phyloP scores from a whole-genome alignment of 1,140 invertebrate species.

The Pseudomyrmex flavicornis region DNA sequence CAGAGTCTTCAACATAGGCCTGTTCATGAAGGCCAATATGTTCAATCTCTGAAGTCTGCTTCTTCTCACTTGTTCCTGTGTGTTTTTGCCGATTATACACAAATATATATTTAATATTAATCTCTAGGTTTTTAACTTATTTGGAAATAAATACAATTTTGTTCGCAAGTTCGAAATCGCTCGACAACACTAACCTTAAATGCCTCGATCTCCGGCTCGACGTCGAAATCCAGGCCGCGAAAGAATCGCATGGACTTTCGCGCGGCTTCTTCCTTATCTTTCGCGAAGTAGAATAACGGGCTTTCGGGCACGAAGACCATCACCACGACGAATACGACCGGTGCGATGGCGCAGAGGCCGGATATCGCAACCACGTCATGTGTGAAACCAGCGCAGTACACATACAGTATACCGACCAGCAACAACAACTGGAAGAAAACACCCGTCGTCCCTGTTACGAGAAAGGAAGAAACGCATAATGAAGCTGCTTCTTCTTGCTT shows the following conservation, averaged over 20 bases:
- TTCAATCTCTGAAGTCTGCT: background rate
- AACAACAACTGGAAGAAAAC: constrained; percentile 85
- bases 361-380: constrained; percentile 66
- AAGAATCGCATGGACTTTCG: constrained; percentile 83
- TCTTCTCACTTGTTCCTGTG: constrained; percentile 45
- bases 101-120: background rate
- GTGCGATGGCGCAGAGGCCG: constrained; percentile 65
- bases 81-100: constrained; percentile 24
- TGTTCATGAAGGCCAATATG: constrained; percentile 53
- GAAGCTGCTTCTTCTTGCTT: constrained; percentile 33
- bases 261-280: constrained; percentile 81
- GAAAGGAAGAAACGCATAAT: constrained; percentile 51
- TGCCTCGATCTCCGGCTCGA: constrained; percentile 81
- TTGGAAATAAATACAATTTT: no score
- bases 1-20: constrained; percentile 65
- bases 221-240: constrained; percentile 84
- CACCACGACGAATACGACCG: constrained; percentile 79
- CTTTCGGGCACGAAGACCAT: constrained; percentile 85
- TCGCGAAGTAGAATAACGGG: constrained; percentile 73
- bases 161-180: no score
- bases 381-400: constrained; percentile 82
- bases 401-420: constrained; percentile 84
- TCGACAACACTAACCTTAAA: constrained; percentile 75
- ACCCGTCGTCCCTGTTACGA: constrained; percentile 80
- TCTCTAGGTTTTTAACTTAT: no score